phyloP scores from a whole-genome alignment of 1,140 invertebrate genomes.

The Antheraea mylitta region DNA sequence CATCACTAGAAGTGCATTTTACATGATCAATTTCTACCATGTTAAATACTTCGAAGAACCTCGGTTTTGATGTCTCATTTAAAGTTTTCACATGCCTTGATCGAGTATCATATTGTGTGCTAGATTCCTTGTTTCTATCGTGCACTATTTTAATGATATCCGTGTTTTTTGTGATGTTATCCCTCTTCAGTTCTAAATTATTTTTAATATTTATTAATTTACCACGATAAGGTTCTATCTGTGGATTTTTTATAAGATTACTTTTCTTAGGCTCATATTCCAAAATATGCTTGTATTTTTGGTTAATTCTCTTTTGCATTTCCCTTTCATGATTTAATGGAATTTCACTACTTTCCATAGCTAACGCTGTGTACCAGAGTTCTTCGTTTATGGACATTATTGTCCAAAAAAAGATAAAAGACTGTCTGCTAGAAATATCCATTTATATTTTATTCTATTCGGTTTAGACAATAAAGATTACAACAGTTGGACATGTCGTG shows the following conservation, averaged over 20 bases:
- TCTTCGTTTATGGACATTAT: constrained; percentile 19
- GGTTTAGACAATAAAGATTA: not conserved
- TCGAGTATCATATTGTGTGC: too few relatives aligned
- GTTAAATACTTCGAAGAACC: constrained; percentile 84
- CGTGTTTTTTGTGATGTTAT: not conserved
- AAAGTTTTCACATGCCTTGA: not conserved
- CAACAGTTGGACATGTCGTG: not conserved
- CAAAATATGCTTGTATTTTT: not conserved
- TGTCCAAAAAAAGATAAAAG: constrained; percentile 15
- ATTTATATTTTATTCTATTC: not conserved
- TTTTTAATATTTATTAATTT: not conserved
- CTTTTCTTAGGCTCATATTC: not conserved
- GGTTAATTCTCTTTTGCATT: not conserved
- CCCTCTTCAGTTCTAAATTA: not conserved
- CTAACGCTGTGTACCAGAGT: constrained; percentile 20
- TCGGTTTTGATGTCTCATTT: constrained; percentile 18
- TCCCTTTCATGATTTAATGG: not conserved
- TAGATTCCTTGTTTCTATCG: not conserved
- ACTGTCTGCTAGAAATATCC: not conserved
- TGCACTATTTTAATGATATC: not conserved
- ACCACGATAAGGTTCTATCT: too few relatives aligned
- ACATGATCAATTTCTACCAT: constrained; percentile 86
- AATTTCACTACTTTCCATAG: not conserved
- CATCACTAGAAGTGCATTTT: constrained; percentile 77
- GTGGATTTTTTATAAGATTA: not conserved